Conservation (phyloP, 1,140 invertebrate species). For the Acromyrmex echinatior region DNA sequence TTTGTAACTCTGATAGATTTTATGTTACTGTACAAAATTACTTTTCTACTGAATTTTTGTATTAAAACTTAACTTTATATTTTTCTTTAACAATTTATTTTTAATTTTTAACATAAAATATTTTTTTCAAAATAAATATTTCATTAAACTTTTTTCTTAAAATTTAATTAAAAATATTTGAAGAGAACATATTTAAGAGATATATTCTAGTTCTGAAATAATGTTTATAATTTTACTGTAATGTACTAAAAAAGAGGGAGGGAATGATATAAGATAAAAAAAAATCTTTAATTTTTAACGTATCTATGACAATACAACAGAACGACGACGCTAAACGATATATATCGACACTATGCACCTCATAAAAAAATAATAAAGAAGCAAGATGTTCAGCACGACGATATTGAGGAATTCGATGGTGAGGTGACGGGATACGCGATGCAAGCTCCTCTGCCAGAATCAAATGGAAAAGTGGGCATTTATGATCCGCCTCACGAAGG, state of each 20-base stretch:
- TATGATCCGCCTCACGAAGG: slow-evolving; percentile 66
- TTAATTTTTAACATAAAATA: background rate
- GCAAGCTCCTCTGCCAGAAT: slow-evolving; percentile 77
- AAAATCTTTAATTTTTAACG: background rate
- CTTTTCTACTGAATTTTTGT: background rate
- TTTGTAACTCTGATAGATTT: background rate
- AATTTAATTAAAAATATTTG: slow-evolving; percentile 38
- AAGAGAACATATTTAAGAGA: background rate
- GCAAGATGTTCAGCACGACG: slow-evolving; percentile 77
- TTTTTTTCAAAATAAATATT: background rate
- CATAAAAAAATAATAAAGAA: slow-evolving; percentile 77
- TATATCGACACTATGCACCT: slow-evolving; percentile 87
- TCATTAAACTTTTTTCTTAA: background rate
- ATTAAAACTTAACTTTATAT: background rate
- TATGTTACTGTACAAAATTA: no score
- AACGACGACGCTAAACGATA: slow-evolving; percentile 88
- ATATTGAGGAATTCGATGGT: slow-evolving; percentile 84
- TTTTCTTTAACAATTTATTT: slow-evolving; percentile 16
- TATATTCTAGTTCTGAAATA: background rate
- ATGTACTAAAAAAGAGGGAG: background rate
- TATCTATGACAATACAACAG: slow-evolving; percentile 77
- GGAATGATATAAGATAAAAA: background rate
- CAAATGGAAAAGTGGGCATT: slow-evolving; percentile 78
- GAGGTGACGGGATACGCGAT: slow-evolving; percentile 87
- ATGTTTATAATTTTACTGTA: background rate